These are phyloP conservation scores for Polyploca ridens DNA, from an alignment of 2,888 invertebrate genomes.

Conservation along the genomic window DNA sequence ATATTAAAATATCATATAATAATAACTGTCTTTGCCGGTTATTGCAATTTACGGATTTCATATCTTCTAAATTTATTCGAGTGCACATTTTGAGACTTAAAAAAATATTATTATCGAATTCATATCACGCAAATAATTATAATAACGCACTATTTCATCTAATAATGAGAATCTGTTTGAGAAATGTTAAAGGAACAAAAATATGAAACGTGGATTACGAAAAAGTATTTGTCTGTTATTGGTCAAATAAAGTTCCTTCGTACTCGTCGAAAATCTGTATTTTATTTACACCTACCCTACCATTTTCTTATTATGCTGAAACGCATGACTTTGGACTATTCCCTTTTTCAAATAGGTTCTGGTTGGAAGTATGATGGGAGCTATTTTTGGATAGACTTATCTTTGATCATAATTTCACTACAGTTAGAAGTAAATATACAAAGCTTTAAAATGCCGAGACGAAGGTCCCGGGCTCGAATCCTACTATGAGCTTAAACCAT, in stretches of 20 bases:
- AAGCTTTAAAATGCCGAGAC: too few relatives aligned
- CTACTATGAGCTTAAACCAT: too few relatives aligned
- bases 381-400: too few relatives aligned
- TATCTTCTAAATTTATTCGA: slow-evolving; percentile 64
- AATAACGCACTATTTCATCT: slow-evolving; percentile 72
- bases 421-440: too few relatives aligned
- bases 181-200: slow-evolving; percentile 41
- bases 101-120: slow-evolving; percentile 56
- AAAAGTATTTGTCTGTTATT: slow-evolving; percentile 71
- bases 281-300: slow-evolving; percentile 29
- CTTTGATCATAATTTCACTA: too few relatives aligned
- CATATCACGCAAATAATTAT: slow-evolving; percentile 69
- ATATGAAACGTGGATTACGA: slow-evolving; percentile 55
- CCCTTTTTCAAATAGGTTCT: neutral
- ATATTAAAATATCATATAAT: slow-evolving; percentile 50
- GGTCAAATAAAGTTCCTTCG: slow-evolving; percentile 82
- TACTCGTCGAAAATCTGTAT: slow-evolving; percentile 49
- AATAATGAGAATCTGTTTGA: slow-evolving; percentile 54
- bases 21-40: slow-evolving; percentile 60
- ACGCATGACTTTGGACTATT: too few relatives aligned
- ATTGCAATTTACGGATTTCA: slow-evolving; percentile 61
- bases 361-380: too few relatives aligned
- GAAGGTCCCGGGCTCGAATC: too few relatives aligned
- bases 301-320: neutral
- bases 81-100: slow-evolving; percentile 59